Evolutionary conservation across 2,113 vertebrate genomes (phyloP), one percentile per base, ranked within the genome.

Genomic region (Aldabrachelys gigantea): DNA sequence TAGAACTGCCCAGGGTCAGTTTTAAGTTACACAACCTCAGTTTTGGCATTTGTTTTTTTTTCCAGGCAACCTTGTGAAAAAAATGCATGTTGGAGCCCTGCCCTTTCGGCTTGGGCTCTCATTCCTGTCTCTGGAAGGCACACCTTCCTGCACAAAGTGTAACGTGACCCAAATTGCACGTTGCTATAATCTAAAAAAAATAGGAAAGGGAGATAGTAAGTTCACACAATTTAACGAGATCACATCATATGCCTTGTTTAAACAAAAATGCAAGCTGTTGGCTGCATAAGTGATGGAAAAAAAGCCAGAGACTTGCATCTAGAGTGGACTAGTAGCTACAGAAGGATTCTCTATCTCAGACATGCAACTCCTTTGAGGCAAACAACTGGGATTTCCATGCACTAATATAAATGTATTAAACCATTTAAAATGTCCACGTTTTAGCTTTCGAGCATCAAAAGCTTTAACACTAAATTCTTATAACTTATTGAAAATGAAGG

Each of bases 151-250:
- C 49, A 52, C 52, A 88, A n/a, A 53, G 0, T 54, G 49, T 80
- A 88, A 54, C 47, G 27, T 2, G 85, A 87, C 11, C 94, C 44
- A 57, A 82, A 25, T 4, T 53, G 44, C 50, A 78, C 65, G 69
- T 82, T 57, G 85, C 78, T 90, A 80, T 92, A 85, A 92, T 47
- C 76, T 44, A 57, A n/a, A 82, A 72, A 88, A 88, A 82, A 53
- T 6, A 69, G 52, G 50, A 57, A 19, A 10, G 3, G 85, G 41
- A 88, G 56, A 82, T 8, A 52, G 85, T 17, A 57, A 88, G 8
- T 17, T 92, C 41, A 35, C 0, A 0, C 22, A 56, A 54, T 65
- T 81, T 84, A 47, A 44, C 35, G 29, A 31, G 25, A n/a, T 65
- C 81, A 47, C 17, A 57, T 5, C 12, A 78, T 31, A 29, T 3